Evolutionary conservation across 2,888 invertebrate species (phyloP).

Genomic region (Pardosa pseudoannulata): DNA sequence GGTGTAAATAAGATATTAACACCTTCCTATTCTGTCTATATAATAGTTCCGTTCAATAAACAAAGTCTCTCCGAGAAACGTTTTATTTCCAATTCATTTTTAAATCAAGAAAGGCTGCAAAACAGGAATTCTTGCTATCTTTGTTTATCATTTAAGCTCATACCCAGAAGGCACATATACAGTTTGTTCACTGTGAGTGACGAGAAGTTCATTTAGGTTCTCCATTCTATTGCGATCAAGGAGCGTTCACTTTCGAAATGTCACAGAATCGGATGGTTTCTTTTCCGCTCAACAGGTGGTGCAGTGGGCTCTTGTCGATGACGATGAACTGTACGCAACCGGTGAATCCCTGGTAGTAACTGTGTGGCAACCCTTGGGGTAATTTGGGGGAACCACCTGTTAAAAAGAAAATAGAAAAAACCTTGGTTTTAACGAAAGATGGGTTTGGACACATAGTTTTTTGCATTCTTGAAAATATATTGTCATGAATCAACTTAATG

Average conservation of each 20-base stretch:
- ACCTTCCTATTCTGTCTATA: too few relatives aligned
- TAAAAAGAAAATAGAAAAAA: conserved; percentile 23
- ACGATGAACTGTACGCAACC: conserved; percentile 82
- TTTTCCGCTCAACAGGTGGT: conserved; percentile 30
- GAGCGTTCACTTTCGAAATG: conserved; percentile 11
- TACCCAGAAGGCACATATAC: neutral
- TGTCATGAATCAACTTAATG: too few relatives aligned
- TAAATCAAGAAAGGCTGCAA: too few relatives aligned
- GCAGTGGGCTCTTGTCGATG: conserved; percentile 75
- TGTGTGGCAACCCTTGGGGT: conserved; percentile 84
- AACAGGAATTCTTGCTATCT: too few relatives aligned
- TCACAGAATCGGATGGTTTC: conserved; percentile 26
- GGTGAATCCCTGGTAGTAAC: conserved; percentile 84
- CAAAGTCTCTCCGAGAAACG: too few relatives aligned
- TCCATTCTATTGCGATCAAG: neutral
- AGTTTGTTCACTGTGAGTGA: neutral
- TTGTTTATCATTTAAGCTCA: too few relatives aligned
- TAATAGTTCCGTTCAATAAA: too few relatives aligned
- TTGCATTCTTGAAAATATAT: too few relatives aligned
- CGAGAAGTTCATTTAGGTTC: neutral
- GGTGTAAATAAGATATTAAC: too few relatives aligned
- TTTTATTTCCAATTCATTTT: too few relatives aligned
- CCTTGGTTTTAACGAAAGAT: too few relatives aligned
- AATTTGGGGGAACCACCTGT: conserved; percentile 84
- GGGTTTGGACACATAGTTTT: too few relatives aligned